A percentile compares a stretch with the other conserved stretches of the same genome.
Conservation (phyloP, 2,113 vertebrate species). For the Aplodontia rufa region DNA sequence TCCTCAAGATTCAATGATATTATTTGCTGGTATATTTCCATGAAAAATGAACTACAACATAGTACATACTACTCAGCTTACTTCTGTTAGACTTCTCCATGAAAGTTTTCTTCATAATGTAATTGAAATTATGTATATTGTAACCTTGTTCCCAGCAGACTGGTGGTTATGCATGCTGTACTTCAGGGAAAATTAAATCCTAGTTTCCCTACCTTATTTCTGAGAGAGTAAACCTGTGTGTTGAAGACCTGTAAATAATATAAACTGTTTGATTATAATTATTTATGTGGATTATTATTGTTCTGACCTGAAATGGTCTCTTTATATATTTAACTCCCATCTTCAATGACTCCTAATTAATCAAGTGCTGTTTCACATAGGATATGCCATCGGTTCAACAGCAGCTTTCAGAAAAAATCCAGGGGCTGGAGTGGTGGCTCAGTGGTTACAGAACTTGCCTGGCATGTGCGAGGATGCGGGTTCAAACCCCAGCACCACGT, state of each 20-base stretch:
- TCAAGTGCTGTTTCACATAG: not conserved
- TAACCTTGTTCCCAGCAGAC: not conserved
- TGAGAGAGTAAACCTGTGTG: not conserved
- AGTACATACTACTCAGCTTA: not conserved
- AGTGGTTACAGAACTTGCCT: too few relatives aligned
- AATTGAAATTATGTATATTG: not conserved
- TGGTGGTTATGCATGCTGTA: not conserved
- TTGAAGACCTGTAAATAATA: slow-evolving; percentile 11
- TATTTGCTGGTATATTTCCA: not conserved
- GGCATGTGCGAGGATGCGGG: too few relatives aligned
- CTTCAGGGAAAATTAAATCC: not conserved
- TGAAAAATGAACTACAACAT: not conserved
- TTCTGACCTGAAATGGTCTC: not conserved
- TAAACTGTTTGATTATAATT: not conserved
- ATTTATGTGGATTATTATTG: not conserved
- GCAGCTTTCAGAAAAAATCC: not conserved
- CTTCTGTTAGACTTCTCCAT: not conserved
- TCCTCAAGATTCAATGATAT: not conserved
- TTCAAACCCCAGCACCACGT: too few relatives aligned
- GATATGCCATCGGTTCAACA: slow-evolving; percentile 23
- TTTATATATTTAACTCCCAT: not conserved
- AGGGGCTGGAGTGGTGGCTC: too few relatives aligned
- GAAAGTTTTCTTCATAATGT: not conserved
- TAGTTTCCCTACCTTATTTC: not conserved
- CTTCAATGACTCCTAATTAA: slow-evolving; percentile 2